These are phyloP conservation scores for Apotomis capreana DNA, from an alignment of 2,888 invertebrate species.

Conservation along the genomic window DNA sequence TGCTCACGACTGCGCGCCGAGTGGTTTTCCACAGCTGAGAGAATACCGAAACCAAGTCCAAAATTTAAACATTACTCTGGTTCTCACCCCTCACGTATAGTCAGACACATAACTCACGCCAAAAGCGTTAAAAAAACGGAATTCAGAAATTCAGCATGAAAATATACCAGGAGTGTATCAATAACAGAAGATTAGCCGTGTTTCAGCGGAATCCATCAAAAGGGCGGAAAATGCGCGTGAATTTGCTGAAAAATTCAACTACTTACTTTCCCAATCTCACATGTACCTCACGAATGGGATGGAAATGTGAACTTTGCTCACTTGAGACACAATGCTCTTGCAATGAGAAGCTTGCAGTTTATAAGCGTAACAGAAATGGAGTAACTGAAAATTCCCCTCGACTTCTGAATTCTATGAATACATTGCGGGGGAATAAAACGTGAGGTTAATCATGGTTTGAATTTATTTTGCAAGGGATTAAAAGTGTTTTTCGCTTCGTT, in stretches of 20 bases:
- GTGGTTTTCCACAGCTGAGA: no score
- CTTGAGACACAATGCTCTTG: background rate
- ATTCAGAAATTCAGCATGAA: slow-evolving; percentile 14
- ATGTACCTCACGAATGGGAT: background rate
- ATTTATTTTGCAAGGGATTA: slow-evolving; percentile 39
- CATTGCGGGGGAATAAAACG: slow-evolving; percentile 38
- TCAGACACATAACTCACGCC: background rate
- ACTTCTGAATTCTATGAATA: slow-evolving; percentile 42
- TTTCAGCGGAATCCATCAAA: slow-evolving; percentile 39
- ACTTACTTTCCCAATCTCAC: background rate
- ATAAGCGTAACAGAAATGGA: background rate
- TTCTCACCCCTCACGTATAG: no score
- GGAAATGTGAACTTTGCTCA: background rate
- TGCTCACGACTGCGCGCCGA: no score
- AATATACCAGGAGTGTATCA: slow-evolving; percentile 36
- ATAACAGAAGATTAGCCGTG: slow-evolving; percentile 44
- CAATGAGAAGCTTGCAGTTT: no score
- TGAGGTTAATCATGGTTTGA: slow-evolving; percentile 38
- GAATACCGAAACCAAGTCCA: no score
- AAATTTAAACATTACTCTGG: no score
- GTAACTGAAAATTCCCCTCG: slow-evolving; percentile 11
- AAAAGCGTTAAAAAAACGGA: slow-evolving; percentile 35
- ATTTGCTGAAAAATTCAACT: slow-evolving; percentile 30
- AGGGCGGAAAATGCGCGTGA: slow-evolving; percentile 37
- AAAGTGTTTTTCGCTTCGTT: slow-evolving; percentile 38